Percentiles rank a stretch among this genome's conserved stretches.
phyloP scores from a whole-genome alignment of 2,888 invertebrate genomes.

The Drosophila mercatorum region DNA sequence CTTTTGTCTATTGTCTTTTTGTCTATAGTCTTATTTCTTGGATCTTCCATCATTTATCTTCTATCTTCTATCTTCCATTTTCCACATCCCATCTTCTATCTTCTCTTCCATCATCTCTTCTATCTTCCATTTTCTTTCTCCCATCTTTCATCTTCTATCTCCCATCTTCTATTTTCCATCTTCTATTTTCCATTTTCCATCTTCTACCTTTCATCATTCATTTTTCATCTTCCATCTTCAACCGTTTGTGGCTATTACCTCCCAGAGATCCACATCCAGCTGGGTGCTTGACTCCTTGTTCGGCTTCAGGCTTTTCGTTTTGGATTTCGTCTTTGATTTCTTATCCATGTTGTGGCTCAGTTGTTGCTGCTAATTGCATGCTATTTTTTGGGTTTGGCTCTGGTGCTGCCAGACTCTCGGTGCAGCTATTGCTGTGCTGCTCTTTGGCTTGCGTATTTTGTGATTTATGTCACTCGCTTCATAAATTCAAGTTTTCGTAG shows the following conservation, averaged over 20 bases:
- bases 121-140: not conserved
- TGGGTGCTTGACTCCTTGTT: slow-evolving; percentile 82
- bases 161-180: not conserved
- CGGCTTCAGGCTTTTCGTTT: slow-evolving; percentile 76
- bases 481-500: slow-evolving; percentile 52
- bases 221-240: not conserved
- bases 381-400: slow-evolving; percentile 22
- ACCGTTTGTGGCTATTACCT: slow-evolving; percentile 65
- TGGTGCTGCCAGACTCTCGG: not conserved
- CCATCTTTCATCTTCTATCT: not conserved
- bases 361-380: slow-evolving; percentile 47
- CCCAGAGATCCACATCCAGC: slow-evolving; percentile 83
- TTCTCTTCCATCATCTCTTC: not conserved
- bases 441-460: slow-evolving; percentile 22
- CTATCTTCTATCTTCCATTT: not conserved
- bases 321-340: slow-evolving; percentile 77
- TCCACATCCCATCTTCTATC: not conserved
- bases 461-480: slow-evolving; percentile 60
- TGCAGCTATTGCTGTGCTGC: slow-evolving; percentile 10
- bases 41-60: not conserved
- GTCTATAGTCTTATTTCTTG: not conserved
- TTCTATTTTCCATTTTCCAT: not conserved
- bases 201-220: not conserved
- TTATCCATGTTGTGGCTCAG: slow-evolving; percentile 64
- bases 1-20: too few species aligned